Conservation (phyloP, 2,888 invertebrate genomes). For the Pristionchus entomophagus region DNA sequence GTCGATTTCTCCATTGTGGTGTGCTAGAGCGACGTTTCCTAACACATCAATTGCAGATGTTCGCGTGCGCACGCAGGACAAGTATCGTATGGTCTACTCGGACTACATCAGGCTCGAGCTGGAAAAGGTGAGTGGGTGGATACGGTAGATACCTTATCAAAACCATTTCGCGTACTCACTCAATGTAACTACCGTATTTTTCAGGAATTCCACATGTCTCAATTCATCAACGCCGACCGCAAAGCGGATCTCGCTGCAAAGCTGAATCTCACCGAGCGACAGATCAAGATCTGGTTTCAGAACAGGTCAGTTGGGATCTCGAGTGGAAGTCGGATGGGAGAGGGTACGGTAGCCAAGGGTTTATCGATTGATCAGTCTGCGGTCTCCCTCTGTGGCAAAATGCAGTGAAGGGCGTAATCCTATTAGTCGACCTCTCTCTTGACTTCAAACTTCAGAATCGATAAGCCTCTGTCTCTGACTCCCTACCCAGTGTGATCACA, state of each 20-base stretch:
- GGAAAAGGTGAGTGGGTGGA: no score
- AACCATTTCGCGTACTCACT: neutral
- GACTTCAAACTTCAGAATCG: conserved; percentile 21
- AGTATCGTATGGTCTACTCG: conserved; percentile 97
- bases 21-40: neutral
- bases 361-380: neutral
- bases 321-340: neutral
- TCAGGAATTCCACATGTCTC: conserved; percentile 86
- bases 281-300: conserved; percentile 75
- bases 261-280: conserved; percentile 78
- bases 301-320: conserved; percentile 54
- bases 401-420: conserved; percentile 8
- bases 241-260: conserved; percentile 92
- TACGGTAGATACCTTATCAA: neutral
- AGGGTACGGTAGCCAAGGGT: neutral
- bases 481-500: neutral
- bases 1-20: neutral
- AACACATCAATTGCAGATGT: conserved; percentile 64
- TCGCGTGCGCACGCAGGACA: conserved; percentile 98
- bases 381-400: neutral
- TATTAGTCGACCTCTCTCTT: neutral
- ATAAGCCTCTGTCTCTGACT: conserved; percentile 22
- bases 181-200: neutral
- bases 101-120: conserved; percentile 95
- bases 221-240: conserved; percentile 94